Conservation (phyloP, 2,888 invertebrate genomes). For the Drosophila merina region DNA sequence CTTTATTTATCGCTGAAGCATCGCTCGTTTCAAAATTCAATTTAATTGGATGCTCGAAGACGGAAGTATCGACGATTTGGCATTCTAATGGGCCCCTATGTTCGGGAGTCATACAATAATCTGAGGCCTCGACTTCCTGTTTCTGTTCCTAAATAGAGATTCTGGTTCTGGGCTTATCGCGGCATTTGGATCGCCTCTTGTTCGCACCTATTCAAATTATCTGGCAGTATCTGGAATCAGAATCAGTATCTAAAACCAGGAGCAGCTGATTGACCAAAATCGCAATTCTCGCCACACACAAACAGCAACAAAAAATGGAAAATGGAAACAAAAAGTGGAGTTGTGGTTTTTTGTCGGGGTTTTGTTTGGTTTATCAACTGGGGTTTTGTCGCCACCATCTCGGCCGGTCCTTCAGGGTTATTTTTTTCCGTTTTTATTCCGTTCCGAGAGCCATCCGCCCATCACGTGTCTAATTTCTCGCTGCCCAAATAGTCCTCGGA, state of each 20-base stretch:
- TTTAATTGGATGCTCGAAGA: slow-evolving; percentile 78
- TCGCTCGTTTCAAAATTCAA: slow-evolving; percentile 72
- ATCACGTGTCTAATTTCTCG: slow-evolving; percentile 77
- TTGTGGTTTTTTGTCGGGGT: slow-evolving; percentile 40
- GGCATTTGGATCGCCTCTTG: slow-evolving; percentile 57
- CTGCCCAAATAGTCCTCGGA: slow-evolving; percentile 74
- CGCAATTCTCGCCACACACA: slow-evolving; percentile 21
- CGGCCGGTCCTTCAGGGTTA: slow-evolving; percentile 15
- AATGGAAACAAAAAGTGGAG: slow-evolving; percentile 51
- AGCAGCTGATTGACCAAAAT: slow-evolving; percentile 61
- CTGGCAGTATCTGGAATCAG: slow-evolving; percentile 18
- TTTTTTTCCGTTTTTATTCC: neutral
- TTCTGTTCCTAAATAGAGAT: slow-evolving; percentile 49
- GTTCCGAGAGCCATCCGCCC: slow-evolving; percentile 34
- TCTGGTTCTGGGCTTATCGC: slow-evolving; percentile 47
- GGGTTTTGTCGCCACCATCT: slow-evolving; percentile 69
- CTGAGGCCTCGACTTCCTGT: slow-evolving; percentile 60
- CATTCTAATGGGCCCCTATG: slow-evolving; percentile 53
- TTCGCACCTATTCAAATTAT: slow-evolving; percentile 77
- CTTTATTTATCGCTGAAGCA: slow-evolving; percentile 80
- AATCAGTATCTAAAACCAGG: slow-evolving; percentile 21
- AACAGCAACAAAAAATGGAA: neutral
- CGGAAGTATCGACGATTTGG: slow-evolving; percentile 31
- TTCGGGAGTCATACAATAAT: slow-evolving; percentile 60
- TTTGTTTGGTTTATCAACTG: slow-evolving; percentile 56